phyloP scores from a whole-genome alignment of 1,140 invertebrate species.

The Cryptotermes secundus region DNA sequence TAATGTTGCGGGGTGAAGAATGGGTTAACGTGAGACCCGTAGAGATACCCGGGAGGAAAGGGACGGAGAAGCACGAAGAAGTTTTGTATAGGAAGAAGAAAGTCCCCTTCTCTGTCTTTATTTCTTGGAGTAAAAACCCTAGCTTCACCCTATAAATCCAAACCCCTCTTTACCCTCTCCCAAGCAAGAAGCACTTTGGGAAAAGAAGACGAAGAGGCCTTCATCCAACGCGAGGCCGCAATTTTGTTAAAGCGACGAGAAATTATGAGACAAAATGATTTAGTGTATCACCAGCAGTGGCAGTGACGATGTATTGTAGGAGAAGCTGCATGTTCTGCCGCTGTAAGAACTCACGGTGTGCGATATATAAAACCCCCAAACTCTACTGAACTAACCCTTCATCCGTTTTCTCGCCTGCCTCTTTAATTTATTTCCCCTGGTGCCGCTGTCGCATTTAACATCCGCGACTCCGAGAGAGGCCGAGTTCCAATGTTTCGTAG shows the following conservation, averaged over 20 bases:
- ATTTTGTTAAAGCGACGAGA: constrained; percentile 16
- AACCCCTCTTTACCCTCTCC: not conserved
- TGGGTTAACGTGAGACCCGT: not conserved
- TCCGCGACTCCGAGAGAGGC: not conserved
- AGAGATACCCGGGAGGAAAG: too few relatives aligned
- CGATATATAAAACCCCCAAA: constrained; percentile 6
- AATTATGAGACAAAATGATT: constrained; percentile 20
- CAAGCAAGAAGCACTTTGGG: constrained; percentile 6
- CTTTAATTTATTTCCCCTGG: constrained; percentile 9
- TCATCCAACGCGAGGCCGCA: not conserved
- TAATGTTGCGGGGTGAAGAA: not conserved
- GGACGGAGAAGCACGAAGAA: not conserved
- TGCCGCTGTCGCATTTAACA: not conserved
- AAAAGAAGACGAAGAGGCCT: not conserved
- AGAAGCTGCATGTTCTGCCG: not conserved
- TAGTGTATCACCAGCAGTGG: not conserved
- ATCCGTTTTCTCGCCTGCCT: not conserved
- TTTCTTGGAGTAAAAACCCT: not conserved
- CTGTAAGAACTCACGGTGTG: too few relatives aligned
- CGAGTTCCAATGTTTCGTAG: not conserved
- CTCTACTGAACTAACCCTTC: not conserved
- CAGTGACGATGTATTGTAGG: not conserved
- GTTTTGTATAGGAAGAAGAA: not conserved
- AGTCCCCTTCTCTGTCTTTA: not conserved
- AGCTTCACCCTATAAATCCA: constrained; percentile 5